A percentile compares a stretch with the other conserved stretches of the same genome.
Evolutionary conservation across 2,797 vertebrate species (phyloP).

Genomic region (Sebastes kiyomatsui): DNA sequence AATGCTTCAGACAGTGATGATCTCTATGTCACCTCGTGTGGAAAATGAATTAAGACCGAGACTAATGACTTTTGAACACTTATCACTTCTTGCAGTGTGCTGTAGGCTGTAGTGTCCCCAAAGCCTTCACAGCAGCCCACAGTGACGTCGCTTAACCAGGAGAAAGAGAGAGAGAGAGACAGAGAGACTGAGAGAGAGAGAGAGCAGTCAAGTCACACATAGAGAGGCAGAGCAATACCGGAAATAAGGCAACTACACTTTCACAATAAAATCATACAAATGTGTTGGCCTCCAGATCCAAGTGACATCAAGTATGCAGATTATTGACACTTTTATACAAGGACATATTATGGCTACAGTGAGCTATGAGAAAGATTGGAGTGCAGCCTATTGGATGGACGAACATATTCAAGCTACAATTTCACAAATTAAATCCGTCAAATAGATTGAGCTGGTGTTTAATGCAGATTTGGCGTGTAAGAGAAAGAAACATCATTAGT

Average conservation of each 20-base stretch:
- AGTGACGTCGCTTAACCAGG: slow-evolving; percentile 65
- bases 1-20: not conserved
- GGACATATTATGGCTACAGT: not conserved
- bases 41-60: not conserved
- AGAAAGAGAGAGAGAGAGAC: not conserved
- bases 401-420: too few species aligned
- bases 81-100: slow-evolving; percentile 5
- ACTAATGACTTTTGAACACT: slow-evolving; percentile 1
- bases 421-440: too few species aligned
- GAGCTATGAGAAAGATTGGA: not conserved
- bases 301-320: not conserved
- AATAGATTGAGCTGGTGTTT: too few species aligned
- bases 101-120: slow-evolving; percentile 7
- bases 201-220: not conserved
- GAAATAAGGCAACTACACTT: not conserved
- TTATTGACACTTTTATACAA: not conserved
- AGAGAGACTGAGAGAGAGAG: not conserved
- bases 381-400: too few species aligned
- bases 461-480: too few species aligned
- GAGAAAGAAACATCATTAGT: too few species aligned
- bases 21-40: not conserved
- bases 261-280: slow-evolving; percentile 34
- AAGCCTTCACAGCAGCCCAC: slow-evolving; percentile 20
- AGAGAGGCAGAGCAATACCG: not conserved
- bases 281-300: not conserved